These are phyloP conservation scores for Acrobasis consociella DNA, from an alignment of 2,888 invertebrate genomes.

Conservation along the genomic window DNA sequence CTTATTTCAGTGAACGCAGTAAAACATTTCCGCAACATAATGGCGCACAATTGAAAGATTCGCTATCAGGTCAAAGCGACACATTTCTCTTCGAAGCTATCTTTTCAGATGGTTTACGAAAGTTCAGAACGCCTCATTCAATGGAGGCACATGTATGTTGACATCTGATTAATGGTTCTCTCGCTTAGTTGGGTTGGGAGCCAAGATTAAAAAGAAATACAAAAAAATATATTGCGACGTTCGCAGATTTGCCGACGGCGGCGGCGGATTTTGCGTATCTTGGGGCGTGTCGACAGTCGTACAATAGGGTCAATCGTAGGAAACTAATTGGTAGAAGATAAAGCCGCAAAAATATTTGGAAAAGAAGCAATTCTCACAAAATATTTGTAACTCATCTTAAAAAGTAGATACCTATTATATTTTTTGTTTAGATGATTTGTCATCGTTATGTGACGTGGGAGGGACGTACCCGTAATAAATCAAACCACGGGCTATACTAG, in stretches of 20 bases:
- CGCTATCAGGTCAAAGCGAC: constrained; percentile 46
- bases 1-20: constrained; percentile 1
- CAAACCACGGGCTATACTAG: too few species aligned
- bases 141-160: constrained; percentile 53
- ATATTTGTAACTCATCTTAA: too few species aligned
- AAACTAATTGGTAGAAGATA: constrained; percentile 4
- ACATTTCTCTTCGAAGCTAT: constrained; percentile 46
- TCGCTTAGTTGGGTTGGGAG: constrained; percentile 37
- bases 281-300: not conserved
- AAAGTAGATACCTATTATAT: too few species aligned
- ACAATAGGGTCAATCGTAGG: not conserved
- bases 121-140: constrained; percentile 49
- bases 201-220: constrained; percentile 46
- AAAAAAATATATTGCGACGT: constrained; percentile 35
- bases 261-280: constrained; percentile 18
- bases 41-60: constrained; percentile 31
- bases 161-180: constrained; percentile 62
- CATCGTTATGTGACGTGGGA: too few species aligned
- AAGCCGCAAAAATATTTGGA: not conserved
- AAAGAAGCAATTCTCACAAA: not conserved
- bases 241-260: constrained; percentile 32
- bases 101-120: constrained; percentile 47
- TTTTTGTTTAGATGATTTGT: too few species aligned
- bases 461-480: too few species aligned
- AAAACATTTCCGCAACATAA: constrained; percentile 19